Conservation (phyloP, 2,113 vertebrate genomes). For the Aleadryas rufinucha region DNA sequence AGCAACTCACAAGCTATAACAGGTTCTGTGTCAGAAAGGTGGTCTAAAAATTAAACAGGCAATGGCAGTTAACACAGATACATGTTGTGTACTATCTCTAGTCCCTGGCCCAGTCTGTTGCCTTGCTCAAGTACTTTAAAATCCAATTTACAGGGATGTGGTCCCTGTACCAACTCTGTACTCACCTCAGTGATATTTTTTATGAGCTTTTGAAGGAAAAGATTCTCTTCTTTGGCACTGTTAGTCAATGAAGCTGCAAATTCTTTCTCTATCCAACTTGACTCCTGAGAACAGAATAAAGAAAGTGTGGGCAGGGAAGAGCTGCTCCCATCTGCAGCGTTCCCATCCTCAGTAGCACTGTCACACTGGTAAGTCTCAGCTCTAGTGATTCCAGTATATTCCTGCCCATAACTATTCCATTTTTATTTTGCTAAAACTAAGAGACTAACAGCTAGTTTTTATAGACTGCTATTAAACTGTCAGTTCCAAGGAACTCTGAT, state of each 20-base stretch:
- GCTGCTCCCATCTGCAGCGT: neutral
- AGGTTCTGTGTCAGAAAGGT: neutral
- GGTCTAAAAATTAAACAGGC: neutral
- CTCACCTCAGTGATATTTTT: constrained; percentile 69
- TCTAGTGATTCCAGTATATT: neutral
- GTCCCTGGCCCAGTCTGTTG: neutral
- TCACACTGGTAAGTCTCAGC: neutral
- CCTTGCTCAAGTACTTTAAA: neutral
- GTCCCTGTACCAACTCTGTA: neutral
- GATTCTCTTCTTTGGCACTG: constrained; percentile 63
- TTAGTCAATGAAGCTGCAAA: constrained; percentile 56
- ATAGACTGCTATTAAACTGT: neutral
- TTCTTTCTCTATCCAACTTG: constrained; percentile 59
- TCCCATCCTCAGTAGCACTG: neutral
- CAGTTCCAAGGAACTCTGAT: neutral
- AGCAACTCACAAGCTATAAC: neutral
- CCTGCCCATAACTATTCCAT: neutral
- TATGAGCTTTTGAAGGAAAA: constrained; percentile 67
- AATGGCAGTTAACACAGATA: neutral
- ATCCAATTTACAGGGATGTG: neutral
- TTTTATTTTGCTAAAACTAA: neutral
- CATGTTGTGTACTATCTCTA: too few relatives aligned
- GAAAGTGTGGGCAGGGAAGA: neutral
- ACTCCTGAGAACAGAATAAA: constrained; percentile 60
- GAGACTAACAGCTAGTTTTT: neutral